Base-by-base conservation (phyloP, 2,888 invertebrate genomes). In the Tenthredo livida region DNA sequence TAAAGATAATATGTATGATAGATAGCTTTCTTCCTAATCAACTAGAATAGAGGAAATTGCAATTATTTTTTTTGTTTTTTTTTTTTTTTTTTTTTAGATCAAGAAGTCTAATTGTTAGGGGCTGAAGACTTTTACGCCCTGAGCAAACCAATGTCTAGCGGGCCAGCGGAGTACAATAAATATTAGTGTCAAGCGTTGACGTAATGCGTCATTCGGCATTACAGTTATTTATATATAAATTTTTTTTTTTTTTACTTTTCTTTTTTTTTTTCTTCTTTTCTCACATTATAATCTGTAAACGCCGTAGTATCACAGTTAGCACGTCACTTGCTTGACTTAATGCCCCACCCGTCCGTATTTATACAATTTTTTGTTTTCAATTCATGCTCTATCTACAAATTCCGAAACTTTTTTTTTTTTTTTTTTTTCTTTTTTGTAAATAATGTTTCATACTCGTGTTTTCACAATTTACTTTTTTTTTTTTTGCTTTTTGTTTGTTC, bases 291-390 rank as follows among this genome's bases (percentile, higher is more conserved):
- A 80, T 80, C 80, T 80, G 80, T 78, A 50, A 47, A 75, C 33
- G 84, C 77, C 84, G 77, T 65, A 84, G 78, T 84, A 84, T 84
- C 84, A 84, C 84, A 84, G 84, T 84, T 78, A 84, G 84, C 37
- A 84, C 84, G 78, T 58, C 77, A 67, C 78, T 80, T 58, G 50
- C 80, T 61, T 80, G 80, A 80, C 58, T 80, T 50, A 80, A 80
- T 58, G 80, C 80, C 80, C 61, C 80, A 61, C 80, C 80, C 61
- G 12, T 54, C n/a, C 37, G 37, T 80, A 61, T 80, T 80, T 61
- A 80, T 80, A 80, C 61, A 80, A 80, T 78, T 58, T 33, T 50
- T 77, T 78, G 50, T 61, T 78, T 3, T 50, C 12, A 43, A 15
- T 50, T 77, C 78, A 47, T 50, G 47, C 25, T 61, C 61, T 84